Evolutionary conservation across 2,888 invertebrate genomes (phyloP), one percentile per base, ranked within the genome.

Genomic region (Microplitis manilae): DNA sequence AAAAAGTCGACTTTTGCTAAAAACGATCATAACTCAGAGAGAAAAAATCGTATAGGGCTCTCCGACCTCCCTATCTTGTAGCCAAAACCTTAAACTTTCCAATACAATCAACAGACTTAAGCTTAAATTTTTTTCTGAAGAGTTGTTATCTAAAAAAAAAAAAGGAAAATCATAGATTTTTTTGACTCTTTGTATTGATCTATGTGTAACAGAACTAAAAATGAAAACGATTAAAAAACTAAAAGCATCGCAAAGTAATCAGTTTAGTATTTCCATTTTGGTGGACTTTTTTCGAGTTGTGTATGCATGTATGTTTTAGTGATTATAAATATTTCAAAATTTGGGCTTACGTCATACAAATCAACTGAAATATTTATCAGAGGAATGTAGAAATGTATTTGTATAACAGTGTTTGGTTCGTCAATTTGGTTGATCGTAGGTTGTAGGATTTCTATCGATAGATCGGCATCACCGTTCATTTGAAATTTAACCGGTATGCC

Each of bases 401-500:
- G 50, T 50, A 13, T 50, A 50, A 50, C 50, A 50, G 64, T 64
- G 20, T 17, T 64, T 20, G 64, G 17, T 64, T 50, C 50, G 50
- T 50, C 50, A 50, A 15, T 67, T 67, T 67, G 39, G 39, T 38
- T 67, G 38, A 62, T 62, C 20, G 9, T 62, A 13, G 50, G 50
- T 13, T 50, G 50, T 50, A 50, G 50, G 50, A 50, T 50, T 50
- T 50, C 50, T 50, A 50, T 50, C 50, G 50, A 50, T 13, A 50
- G 50, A 50, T 13, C 5, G 5, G 8, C 50, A 50, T 50, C 50
- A 50, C 50, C 50, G 6, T 61, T 4, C 59, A 41, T 73, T 20
- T 41, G n/a, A 67, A 73, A 73, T 17, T 73, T 73, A n/a, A 41
- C 15, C 15, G 64, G 20, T 59, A 59, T 67, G 1, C 30, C 50